phyloP scores from a whole-genome alignment of 1,140 invertebrate species.

The Melipona quadrifasciata region DNA sequence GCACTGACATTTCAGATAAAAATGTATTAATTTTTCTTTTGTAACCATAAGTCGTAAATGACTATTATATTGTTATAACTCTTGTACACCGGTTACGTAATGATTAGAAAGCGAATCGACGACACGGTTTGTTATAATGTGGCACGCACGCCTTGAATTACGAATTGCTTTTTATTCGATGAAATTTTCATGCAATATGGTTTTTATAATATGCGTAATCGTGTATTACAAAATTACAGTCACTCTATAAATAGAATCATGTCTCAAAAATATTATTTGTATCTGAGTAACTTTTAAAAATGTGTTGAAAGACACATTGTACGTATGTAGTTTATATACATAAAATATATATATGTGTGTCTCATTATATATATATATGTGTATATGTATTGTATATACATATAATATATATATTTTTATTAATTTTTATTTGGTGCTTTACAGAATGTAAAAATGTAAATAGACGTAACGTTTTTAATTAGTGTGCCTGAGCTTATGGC shows the following conservation, averaged over 20 bases:
- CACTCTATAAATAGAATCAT: neutral
- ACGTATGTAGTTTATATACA: too few relatives aligned
- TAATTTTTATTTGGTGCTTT: too few relatives aligned
- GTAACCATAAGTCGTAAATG: neutral
- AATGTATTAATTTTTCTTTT: neutral
- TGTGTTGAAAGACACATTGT: too few relatives aligned
- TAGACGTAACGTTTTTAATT: too few relatives aligned
- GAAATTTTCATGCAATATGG: neutral
- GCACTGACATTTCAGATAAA: neutral
- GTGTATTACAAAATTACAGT: neutral
- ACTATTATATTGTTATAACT: slow-evolving; percentile 22
- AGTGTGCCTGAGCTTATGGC: too few relatives aligned
- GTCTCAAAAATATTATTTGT: too few relatives aligned
- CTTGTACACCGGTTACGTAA: slow-evolving; percentile 46
- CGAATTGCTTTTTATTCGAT: neutral
- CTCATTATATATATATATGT: too few relatives aligned
- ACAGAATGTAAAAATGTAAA: too few relatives aligned
- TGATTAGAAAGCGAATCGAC: slow-evolving; percentile 66
- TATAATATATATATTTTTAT: too few relatives aligned
- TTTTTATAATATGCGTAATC: neutral
- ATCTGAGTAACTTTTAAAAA: too few relatives aligned
- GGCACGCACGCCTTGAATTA: slow-evolving; percentile 4
- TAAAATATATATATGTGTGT: too few relatives aligned
- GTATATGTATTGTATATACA: too few relatives aligned
- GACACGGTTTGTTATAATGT: slow-evolving; percentile 29